These are phyloP conservation scores for Dusona sp. DNA, from an alignment of 2,888 invertebrate genomes.

Conservation along the genomic window DNA sequence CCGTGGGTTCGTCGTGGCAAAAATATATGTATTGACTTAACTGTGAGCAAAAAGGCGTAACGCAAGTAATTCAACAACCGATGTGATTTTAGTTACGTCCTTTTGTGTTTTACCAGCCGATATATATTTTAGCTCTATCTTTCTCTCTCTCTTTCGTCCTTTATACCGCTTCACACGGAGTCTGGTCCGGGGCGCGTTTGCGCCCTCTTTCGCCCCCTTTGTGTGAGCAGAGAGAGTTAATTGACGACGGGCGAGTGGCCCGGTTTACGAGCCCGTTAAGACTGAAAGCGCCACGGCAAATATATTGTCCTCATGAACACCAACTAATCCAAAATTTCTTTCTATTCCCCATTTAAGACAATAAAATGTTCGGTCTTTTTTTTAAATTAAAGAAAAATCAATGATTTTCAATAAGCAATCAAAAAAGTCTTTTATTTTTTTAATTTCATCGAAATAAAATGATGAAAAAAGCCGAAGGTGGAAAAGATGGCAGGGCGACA, in stretches of 20 bases:
- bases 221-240: slow-evolving; percentile 70
- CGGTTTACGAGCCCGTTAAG: slow-evolving; percentile 74
- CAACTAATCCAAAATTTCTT: slow-evolving; percentile 28
- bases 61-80: neutral
- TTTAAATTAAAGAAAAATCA: slow-evolving; percentile 8
- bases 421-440: neutral
- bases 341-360: slow-evolving; percentile 6
- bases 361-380: slow-evolving; percentile 45
- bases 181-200: slow-evolving; percentile 60
- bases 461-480: neutral
- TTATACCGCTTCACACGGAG: slow-evolving; percentile 60
- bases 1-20: slow-evolving; percentile 24
- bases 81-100: neutral
- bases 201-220: slow-evolving; percentile 64
- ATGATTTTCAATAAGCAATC: neutral
- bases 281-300: slow-evolving; percentile 72
- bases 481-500: slow-evolving; percentile 19
- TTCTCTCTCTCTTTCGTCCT: slow-evolving; percentile 52
- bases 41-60: slow-evolving; percentile 16
- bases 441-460: neutral
- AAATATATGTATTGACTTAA: slow-evolving; percentile 6
- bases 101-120: slow-evolving; percentile 3
- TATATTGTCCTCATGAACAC: slow-evolving; percentile 68
- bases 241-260: slow-evolving; percentile 73
- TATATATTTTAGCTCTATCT: neutral